Conservation (phyloP, 2,113 vertebrate species). For the Cyanoderma ruficeps region DNA sequence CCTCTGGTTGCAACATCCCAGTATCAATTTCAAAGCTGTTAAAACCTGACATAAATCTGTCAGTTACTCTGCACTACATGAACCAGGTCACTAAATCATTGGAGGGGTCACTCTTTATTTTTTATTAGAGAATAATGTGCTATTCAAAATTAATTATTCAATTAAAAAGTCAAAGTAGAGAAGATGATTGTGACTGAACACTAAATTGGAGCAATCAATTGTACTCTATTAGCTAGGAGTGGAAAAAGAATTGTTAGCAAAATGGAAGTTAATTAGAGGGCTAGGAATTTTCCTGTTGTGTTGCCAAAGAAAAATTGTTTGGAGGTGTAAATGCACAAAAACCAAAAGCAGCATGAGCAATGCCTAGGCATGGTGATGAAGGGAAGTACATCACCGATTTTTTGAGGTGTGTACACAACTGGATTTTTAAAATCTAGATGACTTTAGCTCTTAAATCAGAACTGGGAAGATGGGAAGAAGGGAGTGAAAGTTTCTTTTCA, state of each 20-base stretch:
- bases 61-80: neutral
- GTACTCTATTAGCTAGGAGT: neutral
- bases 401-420: neutral
- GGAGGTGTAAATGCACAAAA: neutral
- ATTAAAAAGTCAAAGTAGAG: neutral
- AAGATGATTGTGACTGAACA: neutral
- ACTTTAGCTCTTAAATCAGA: neutral
- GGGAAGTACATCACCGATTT: neutral
- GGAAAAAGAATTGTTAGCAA: neutral
- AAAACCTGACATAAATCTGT: neutral
- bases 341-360: neutral
- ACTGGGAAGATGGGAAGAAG: neutral
- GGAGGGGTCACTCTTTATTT: neutral
- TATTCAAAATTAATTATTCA: neutral
- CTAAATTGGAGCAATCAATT: neutral
- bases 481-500: neutral
- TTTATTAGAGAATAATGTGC: neutral
- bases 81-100: neutral
- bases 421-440: neutral
- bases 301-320: neutral
- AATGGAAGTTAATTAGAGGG: neutral
- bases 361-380: neutral
- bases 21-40: slow-evolving; percentile 8
- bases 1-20: neutral
- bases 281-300: neutral